Evolutionary conservation across 2,113 vertebrate genomes (phyloP).

Genomic region (Gila orcuttii): DNA sequence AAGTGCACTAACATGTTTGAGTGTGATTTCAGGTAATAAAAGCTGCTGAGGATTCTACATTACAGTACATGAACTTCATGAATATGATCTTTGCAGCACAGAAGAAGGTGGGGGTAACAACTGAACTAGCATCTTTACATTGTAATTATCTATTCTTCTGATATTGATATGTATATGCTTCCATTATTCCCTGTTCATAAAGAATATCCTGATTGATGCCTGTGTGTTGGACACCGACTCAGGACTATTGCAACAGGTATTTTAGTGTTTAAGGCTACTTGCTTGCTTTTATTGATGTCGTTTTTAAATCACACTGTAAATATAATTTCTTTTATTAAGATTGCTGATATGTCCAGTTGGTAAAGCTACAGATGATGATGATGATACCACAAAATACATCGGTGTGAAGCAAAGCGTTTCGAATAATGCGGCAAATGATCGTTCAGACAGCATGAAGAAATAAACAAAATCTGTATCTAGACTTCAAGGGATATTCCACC

Average conservation of each 20-base stretch:
- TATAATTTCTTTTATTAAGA: background rate
- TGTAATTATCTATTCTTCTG: background rate
- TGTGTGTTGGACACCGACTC: constrained; percentile 93
- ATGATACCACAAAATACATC: background rate
- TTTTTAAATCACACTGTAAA: background rate
- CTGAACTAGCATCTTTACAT: background rate
- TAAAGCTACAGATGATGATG: background rate
- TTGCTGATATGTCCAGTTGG: too few species aligned
- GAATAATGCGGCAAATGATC: background rate
- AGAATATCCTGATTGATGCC: constrained; percentile 94
- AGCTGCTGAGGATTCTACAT: constrained; percentile 90
- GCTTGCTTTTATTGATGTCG: background rate
- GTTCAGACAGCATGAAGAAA: background rate
- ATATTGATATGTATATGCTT: background rate
- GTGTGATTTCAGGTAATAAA: constrained; percentile 86
- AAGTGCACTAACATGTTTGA: background rate
- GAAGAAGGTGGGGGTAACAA: constrained; percentile 82
- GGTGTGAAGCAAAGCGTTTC: background rate
- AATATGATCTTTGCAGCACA: constrained; percentile 97
- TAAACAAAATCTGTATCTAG: background rate
- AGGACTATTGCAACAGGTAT: constrained; percentile 94
- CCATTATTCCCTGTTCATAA: constrained; percentile 36
- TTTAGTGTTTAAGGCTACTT: background rate
- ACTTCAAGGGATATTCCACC: too few species aligned
- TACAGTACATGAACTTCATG: constrained; percentile 99